phyloP scores from a whole-genome alignment of 2,888 invertebrate genomes.

The Exephanes ischioxanthus region DNA sequence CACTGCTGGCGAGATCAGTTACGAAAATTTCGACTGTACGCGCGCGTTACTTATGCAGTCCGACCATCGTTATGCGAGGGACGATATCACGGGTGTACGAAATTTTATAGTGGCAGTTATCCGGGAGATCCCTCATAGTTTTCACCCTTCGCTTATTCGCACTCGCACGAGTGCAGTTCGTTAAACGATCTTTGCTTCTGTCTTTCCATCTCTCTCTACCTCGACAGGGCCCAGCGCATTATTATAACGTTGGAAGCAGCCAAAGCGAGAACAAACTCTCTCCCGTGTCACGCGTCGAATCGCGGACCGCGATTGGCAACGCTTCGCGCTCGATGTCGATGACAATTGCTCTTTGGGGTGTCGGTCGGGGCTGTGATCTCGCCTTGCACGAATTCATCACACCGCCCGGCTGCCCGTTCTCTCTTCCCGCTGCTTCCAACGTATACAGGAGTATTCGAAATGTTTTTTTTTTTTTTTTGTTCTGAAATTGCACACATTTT shows the following conservation, averaged over 20 bases:
- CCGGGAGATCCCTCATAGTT: constrained; percentile 22
- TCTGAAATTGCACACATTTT: background rate
- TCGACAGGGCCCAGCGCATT: background rate
- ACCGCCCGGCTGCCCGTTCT: constrained; percentile 13
- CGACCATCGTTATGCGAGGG: background rate
- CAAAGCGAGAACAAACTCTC: constrained; percentile 36
- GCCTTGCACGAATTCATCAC: constrained; percentile 55
- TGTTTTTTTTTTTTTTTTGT: background rate
- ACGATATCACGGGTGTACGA: constrained; percentile 3
- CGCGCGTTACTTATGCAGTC: no score
- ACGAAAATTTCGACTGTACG: background rate
- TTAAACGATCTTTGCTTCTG: constrained; percentile 51
- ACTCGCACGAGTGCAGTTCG: constrained; percentile 41
- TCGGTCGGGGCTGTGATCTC: constrained; percentile 48
- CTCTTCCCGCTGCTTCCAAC: constrained; percentile 4
- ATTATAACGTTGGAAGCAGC: constrained; percentile 1
- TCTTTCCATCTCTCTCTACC: constrained; percentile 3
- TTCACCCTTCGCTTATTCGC: constrained; percentile 38
- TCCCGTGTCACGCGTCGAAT: constrained; percentile 31
- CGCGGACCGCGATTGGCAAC: constrained; percentile 59
- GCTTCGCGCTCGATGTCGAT: constrained; percentile 64
- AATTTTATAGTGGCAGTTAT: constrained; percentile 40
- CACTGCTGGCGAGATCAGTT: no score
- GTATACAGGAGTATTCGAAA: background rate
- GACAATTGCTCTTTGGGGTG: constrained; percentile 63